phyloP scores from a whole-genome alignment of 2,113 vertebrate species.

The Mormyrus iriodes region DNA sequence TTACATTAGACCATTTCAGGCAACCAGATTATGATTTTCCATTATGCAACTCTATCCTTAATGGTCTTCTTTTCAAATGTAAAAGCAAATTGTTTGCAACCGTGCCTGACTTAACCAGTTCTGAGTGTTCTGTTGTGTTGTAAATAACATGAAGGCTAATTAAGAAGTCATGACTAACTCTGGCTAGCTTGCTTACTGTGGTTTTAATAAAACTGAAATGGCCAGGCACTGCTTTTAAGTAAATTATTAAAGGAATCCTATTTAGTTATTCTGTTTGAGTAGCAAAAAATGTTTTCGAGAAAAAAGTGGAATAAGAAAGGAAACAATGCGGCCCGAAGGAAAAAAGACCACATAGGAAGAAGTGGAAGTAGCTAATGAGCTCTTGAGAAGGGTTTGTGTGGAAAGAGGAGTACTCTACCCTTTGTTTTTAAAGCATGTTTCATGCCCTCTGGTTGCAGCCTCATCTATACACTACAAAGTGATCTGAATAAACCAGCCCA shows the following conservation, averaged over 20 bases:
- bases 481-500: not conserved
- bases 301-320: not conserved
- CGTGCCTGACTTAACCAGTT: not conserved
- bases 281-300: not conserved
- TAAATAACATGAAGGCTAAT: not conserved
- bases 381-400: not conserved
- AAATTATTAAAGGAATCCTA: not conserved
- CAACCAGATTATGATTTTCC: not conserved
- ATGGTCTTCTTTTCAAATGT: not conserved
- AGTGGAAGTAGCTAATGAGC: not conserved
- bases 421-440: not conserved
- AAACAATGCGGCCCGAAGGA: not conserved
- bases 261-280: conserved; percentile 8
- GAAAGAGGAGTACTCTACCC: not conserved
- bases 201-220: conserved; percentile 2
- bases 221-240: not conserved
- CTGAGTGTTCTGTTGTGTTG: not conserved
- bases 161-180: not conserved
- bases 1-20: not conserved
- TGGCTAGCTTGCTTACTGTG: not conserved
- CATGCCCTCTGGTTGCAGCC: not conserved
- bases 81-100: not conserved
- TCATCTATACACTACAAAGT: not conserved
- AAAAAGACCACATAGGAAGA: not conserved
- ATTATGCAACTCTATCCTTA: not conserved